A percentile compares a stretch with the other conserved stretches of the same genome.
These are phyloP conservation scores for Pteronotus mesoamericanus DNA, from an alignment of 2,797 vertebrate species.

Conservation along the genomic window DNA sequence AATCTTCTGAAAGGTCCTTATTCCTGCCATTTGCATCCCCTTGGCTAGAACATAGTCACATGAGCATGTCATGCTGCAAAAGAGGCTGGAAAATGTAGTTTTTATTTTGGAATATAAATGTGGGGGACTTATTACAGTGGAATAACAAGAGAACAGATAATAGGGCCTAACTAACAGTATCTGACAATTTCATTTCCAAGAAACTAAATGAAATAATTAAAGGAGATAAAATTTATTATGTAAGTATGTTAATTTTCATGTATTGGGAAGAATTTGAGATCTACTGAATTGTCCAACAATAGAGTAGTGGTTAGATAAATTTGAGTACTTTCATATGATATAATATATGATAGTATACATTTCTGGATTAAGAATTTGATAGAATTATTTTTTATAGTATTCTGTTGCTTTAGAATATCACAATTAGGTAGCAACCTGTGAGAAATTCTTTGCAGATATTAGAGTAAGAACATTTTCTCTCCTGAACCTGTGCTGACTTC, in stretches of 20 bases:
- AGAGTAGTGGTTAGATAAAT: not conserved
- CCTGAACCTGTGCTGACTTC: not conserved
- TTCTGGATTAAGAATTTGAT: not conserved
- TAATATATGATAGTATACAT: not conserved
- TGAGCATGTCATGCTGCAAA: not conserved
- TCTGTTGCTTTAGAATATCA: not conserved
- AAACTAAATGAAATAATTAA: not conserved
- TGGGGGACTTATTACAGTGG: not conserved
- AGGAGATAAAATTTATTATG: not conserved
- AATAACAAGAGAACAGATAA: not conserved
- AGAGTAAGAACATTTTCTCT: not conserved
- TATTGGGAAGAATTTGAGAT: not conserved
- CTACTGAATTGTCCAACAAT: not conserved
- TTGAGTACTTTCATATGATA: not conserved
- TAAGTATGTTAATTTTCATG: not conserved
- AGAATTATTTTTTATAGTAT: not conserved
- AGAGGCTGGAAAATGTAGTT: not conserved
- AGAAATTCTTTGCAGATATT: not conserved
- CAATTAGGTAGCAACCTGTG: not conserved
- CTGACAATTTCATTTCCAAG: not conserved
- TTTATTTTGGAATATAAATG: not conserved
- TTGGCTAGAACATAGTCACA: not conserved
- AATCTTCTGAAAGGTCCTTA: not conserved
- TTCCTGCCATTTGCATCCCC: not conserved
- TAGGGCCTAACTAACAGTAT: not conserved